Percentiles rank a stretch among this genome's conserved stretches.
These are phyloP conservation scores for Cosmopolites sordidus DNA, from an alignment of 2,888 invertebrate genomes.

Conservation along the genomic window DNA sequence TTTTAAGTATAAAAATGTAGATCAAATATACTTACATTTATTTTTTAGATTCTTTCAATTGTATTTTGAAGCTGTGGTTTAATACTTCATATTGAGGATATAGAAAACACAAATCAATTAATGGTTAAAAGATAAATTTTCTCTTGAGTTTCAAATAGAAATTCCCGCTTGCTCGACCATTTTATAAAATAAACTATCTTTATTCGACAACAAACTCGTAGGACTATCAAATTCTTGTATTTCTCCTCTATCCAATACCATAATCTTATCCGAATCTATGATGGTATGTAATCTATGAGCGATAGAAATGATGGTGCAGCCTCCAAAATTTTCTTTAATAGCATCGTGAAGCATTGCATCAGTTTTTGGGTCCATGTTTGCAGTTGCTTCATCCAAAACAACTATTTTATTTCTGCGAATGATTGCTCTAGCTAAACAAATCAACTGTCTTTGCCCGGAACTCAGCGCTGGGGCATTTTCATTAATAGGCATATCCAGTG, in stretches of 20 bases:
- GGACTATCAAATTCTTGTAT: conserved; percentile 38
- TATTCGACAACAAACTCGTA: conserved; percentile 52
- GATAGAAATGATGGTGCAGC: conserved; percentile 54
- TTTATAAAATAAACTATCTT: conserved; percentile 58
- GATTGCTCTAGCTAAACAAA: conserved; percentile 65
- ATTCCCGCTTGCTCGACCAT: conserved; percentile 54
- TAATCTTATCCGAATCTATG: conserved; percentile 53
- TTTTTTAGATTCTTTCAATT: no score
- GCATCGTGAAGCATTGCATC: conserved; percentile 72
- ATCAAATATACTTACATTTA: no score
- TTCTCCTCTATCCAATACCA: conserved; percentile 53
- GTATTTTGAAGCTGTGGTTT: no score
- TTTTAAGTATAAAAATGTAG: no score
- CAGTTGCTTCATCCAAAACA: conserved; percentile 68
- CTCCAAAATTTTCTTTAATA: conserved; percentile 50
- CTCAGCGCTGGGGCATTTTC: conserved; percentile 6
- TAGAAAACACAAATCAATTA: no score
- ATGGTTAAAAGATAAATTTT: no score
- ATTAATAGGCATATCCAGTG: conserved; percentile 5
- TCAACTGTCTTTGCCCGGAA: conserved; percentile 52
- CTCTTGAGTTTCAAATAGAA: no score
- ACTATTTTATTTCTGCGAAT: conserved; percentile 46
- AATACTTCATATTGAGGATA: no score
- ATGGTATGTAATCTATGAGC: conserved; percentile 49
- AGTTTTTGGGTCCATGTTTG: conserved; percentile 77